Conservation (phyloP, 2,888 invertebrate species). For the Prostheceraeus crozeri region DNA sequence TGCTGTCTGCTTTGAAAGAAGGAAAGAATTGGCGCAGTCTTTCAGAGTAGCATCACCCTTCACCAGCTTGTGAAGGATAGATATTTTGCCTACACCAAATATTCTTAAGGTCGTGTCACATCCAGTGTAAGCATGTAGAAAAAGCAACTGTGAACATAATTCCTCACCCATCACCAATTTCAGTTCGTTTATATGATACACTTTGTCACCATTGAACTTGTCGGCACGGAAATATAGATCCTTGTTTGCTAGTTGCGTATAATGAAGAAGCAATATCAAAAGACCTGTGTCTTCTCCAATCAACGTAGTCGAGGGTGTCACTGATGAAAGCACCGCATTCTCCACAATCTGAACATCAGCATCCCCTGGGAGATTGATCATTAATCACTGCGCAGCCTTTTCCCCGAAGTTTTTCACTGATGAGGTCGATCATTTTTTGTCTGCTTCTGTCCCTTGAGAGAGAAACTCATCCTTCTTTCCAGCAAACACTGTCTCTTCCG, state of each 20-base stretch:
- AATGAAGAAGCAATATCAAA: constrained; percentile 31
- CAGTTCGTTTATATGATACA: constrained; percentile 14
- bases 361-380: constrained; percentile 33
- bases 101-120: constrained; percentile 37
- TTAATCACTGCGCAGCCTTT: constrained; percentile 35
- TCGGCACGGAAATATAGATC: not conserved
- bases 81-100: constrained; percentile 36
- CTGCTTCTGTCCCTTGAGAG: constrained; percentile 33
- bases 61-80: constrained; percentile 30
- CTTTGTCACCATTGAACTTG: not conserved
- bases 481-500: constrained; percentile 29
- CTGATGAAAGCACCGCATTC: not conserved
- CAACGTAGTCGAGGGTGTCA: constrained; percentile 30
- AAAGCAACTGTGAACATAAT: constrained; percentile 30
- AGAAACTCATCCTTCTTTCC: constrained; percentile 40
- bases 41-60: not conserved
- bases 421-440: constrained; percentile 37
- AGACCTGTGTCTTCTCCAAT: constrained; percentile 37
- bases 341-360: constrained; percentile 31
- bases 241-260: not conserved
- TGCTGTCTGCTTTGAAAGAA: not conserved
- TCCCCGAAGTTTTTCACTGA: constrained; percentile 32
- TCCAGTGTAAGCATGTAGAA: constrained; percentile 36
- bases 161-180: constrained; percentile 10
- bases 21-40: not conserved